These are phyloP conservation scores for Gymnosoma rotundatum DNA, from an alignment of 2,888 invertebrate genomes.

Conservation along the genomic window DNA sequence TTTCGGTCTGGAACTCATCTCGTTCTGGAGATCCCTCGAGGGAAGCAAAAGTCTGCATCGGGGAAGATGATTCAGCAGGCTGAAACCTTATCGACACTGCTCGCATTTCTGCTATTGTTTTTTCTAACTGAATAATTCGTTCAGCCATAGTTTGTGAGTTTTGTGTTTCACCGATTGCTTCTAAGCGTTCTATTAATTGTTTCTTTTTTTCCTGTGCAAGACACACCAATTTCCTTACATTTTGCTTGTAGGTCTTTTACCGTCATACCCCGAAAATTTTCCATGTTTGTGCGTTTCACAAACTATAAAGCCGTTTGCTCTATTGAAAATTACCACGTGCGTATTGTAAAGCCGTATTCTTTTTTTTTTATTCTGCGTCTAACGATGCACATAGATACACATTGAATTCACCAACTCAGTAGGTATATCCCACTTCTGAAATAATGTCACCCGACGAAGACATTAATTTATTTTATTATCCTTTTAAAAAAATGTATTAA, in stretches of 20 bases:
- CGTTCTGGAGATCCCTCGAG: neutral
- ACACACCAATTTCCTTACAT: constrained; percentile 23
- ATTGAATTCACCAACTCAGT: too few species aligned
- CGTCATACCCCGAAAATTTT: constrained; percentile 13
- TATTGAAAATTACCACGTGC: neutral
- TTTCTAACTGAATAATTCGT: constrained; percentile 9
- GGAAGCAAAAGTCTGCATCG: neutral
- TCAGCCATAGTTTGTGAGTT: neutral
- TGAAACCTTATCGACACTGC: constrained; percentile 13
- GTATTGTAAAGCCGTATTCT: too few species aligned
- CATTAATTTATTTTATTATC: too few species aligned
- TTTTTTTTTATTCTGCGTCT: too few species aligned
- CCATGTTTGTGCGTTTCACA: neutral
- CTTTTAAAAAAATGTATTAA: too few species aligned
- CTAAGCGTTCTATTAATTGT: constrained; percentile 9
- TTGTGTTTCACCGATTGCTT: neutral
- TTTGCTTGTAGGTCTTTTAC: constrained; percentile 22
- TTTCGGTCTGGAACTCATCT: too few species aligned
- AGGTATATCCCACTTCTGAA: too few species aligned
- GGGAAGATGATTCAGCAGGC: neutral
- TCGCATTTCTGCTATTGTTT: constrained; percentile 19
- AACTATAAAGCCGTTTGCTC: neutral
- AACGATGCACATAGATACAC: too few species aligned
- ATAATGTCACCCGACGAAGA: too few species aligned
- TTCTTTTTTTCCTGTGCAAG: constrained; percentile 29